Conservation (phyloP, 2,113 vertebrate species). For the Oxygymnocypris stewartii region DNA sequence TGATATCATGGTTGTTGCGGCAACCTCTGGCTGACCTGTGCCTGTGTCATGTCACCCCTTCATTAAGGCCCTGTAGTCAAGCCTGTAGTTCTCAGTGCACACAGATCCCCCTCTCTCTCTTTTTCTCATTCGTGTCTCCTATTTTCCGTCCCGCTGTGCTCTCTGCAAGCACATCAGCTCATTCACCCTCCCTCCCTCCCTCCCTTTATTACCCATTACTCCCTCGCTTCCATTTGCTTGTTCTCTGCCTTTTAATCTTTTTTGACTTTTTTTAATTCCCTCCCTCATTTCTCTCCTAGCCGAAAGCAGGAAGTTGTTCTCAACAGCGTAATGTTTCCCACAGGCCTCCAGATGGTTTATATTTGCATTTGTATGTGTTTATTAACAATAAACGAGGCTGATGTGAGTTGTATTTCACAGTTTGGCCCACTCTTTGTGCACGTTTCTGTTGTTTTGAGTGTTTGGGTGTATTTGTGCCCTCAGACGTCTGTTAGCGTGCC, state of each 20-base stretch:
- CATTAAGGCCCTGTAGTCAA: slow-evolving; percentile 69
- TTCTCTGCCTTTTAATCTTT: slow-evolving; percentile 13
- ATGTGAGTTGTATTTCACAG: slow-evolving; percentile 2
- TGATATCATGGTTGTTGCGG: slow-evolving; percentile 73
- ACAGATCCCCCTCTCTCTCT: not conserved
- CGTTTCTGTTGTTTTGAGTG: not conserved
- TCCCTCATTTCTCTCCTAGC: slow-evolving; percentile 10
- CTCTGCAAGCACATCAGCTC: slow-evolving; percentile 1
- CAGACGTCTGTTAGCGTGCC: not conserved
- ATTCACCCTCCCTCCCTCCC: not conserved
- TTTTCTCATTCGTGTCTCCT: not conserved
- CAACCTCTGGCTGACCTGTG: slow-evolving; percentile 70
- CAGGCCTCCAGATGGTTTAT: slow-evolving; percentile 32
- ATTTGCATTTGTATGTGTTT: slow-evolving; percentile 17
- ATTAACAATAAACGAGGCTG: slow-evolving; percentile 25
- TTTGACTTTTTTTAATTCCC: slow-evolving; percentile 29
- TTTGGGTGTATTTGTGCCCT: not conserved
- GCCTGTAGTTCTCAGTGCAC: slow-evolving; percentile 63
- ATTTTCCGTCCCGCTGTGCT: not conserved
- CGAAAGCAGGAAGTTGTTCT: slow-evolving; percentile 31
- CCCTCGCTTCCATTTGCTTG: not conserved
- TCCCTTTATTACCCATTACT: slow-evolving; percentile 10
- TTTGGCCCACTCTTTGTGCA: not conserved
- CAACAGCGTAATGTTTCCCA: slow-evolving; percentile 26
- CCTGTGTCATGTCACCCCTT: slow-evolving; percentile 65